Percentiles rank a stretch among this genome's conserved stretches.
Evolutionary conservation across 2,888 invertebrate genomes (phyloP).

Genomic region (Pegoplata infirma): DNA sequence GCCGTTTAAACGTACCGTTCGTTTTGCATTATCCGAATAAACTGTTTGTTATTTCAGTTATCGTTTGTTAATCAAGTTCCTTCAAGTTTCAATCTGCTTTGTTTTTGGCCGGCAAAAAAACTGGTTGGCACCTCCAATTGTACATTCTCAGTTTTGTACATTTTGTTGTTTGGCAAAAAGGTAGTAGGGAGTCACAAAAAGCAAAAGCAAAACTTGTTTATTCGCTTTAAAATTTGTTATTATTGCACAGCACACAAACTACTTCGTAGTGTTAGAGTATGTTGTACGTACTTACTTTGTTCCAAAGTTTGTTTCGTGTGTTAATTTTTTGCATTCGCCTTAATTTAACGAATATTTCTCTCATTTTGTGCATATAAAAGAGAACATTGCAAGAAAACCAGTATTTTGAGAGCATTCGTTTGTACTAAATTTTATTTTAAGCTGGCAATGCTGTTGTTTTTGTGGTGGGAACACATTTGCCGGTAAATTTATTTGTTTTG

Average conservation of each 20-base stretch:
- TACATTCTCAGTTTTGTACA: background rate
- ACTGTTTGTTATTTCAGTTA: slow-evolving; percentile 70
- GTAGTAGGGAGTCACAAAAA: slow-evolving; percentile 55
- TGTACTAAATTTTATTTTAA: slow-evolving; percentile 39
- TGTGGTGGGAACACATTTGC: slow-evolving; percentile 59
- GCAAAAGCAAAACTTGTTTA: slow-evolving; percentile 57
- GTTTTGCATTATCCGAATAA: slow-evolving; percentile 73
- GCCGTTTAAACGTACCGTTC: slow-evolving; percentile 70
- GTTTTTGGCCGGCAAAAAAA: slow-evolving; percentile 49
- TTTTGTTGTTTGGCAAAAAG: slow-evolving; percentile 21
- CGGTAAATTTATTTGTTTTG: slow-evolving; percentile 63
- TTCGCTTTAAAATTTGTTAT: slow-evolving; percentile 25
- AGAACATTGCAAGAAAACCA: slow-evolving; percentile 46
- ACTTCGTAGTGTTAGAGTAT: no score
- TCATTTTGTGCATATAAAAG: background rate
- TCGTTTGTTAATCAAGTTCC: slow-evolving; percentile 59
- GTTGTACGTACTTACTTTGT: no score
- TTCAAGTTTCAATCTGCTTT: slow-evolving; percentile 33
- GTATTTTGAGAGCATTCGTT: slow-evolving; percentile 38
- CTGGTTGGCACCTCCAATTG: slow-evolving; percentile 49
- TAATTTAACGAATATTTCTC: slow-evolving; percentile 28
- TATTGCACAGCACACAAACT: no score
- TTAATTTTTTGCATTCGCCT: slow-evolving; percentile 49
- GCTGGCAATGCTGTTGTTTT: slow-evolving; percentile 45
- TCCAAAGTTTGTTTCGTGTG: slow-evolving; percentile 32